Percentiles rank a stretch among this genome's conserved stretches.
Evolutionary conservation across 2,888 invertebrate genomes (phyloP).

Genomic region (Nebria salina): DNA sequence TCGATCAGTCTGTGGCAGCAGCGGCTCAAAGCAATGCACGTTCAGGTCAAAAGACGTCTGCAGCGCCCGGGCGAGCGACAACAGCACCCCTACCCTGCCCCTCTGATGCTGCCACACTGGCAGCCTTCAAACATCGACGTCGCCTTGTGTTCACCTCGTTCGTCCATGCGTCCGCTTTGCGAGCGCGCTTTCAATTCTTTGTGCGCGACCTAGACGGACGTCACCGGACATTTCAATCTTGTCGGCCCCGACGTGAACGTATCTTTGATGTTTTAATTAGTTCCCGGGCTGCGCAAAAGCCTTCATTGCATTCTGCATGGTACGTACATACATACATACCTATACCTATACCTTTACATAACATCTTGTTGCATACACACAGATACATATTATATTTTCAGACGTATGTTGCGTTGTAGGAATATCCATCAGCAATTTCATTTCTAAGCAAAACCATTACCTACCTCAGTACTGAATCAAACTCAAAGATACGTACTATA

Average conservation of each 20-base stretch:
- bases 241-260: slow-evolving; percentile 42
- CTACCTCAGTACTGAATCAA: not conserved
- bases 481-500: not conserved
- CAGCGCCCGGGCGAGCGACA: slow-evolving; percentile 60
- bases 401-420: no score
- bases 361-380: no score
- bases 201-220: slow-evolving; percentile 53
- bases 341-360: slow-evolving; percentile 21
- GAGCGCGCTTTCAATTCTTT: slow-evolving; percentile 25
- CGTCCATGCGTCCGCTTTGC: slow-evolving; percentile 49
- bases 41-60: slow-evolving; percentile 64
- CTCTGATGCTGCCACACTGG: slow-evolving; percentile 22
- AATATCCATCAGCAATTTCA: no score
- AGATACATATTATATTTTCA: no score
- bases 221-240: slow-evolving; percentile 57
- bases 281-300: slow-evolving; percentile 26
- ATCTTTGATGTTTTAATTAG: slow-evolving; percentile 56
- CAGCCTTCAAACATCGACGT: slow-evolving; percentile 13
- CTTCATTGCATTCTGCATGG: slow-evolving; percentile 20
- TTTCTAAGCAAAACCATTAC: not conserved
- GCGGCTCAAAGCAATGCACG: slow-evolving; percentile 64
- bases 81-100: slow-evolving; percentile 50
- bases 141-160: slow-evolving; percentile 51
- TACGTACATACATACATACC: not conserved
- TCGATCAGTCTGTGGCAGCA: slow-evolving; percentile 63